phyloP scores from a whole-genome alignment of 2,113 vertebrate genomes.

The Elanus axillaris region DNA sequence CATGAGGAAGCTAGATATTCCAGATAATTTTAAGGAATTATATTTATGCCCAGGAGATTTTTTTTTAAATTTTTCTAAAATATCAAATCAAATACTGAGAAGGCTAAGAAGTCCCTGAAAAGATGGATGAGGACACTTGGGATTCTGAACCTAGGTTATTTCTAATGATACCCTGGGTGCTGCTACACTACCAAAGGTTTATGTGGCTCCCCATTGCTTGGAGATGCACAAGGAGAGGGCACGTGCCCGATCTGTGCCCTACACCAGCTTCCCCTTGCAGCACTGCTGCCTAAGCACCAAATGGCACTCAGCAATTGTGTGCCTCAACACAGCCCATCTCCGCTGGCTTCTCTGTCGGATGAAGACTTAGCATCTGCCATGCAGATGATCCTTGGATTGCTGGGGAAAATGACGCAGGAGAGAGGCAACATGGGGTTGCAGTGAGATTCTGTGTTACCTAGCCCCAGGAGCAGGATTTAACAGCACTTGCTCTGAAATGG shows the following conservation, averaged over 20 bases:
- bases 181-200: neutral
- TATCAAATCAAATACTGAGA: neutral
- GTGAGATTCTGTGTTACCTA: neutral
- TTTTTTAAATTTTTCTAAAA: neutral
- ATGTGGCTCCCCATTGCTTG: neutral
- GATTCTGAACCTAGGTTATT: neutral
- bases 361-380: neutral
- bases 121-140: fast-evolving
- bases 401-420: neutral
- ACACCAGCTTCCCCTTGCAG: neutral
- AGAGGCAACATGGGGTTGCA: neutral
- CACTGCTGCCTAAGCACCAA: neutral
- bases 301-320: neutral
- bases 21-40: neutral
- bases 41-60: neutral
- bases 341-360: neutral
- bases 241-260: too few species aligned
- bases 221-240: neutral
- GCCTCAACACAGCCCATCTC: neutral
- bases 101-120: neutral
- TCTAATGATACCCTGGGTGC: neutral
- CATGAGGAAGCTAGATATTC: neutral
- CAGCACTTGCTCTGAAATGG: neutral
- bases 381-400: neutral
- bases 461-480: neutral